Base-by-base conservation (phyloP, 1,140 invertebrate genomes). In the Phthorimaea operculella region DNA sequence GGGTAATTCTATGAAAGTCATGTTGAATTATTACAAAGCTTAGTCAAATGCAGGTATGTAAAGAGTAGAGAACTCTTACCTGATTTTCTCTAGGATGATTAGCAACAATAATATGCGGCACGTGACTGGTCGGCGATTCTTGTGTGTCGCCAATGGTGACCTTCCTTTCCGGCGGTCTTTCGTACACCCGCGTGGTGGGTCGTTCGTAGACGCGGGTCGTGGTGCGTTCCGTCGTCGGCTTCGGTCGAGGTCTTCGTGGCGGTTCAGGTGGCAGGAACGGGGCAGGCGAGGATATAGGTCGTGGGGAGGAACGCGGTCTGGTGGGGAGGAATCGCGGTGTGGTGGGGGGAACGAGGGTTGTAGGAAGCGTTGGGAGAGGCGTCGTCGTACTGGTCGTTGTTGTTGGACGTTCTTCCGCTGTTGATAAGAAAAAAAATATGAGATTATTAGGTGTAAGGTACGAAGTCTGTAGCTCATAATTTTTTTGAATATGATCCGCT, bases 51-150 rank as follows among this genome's bases (percentile, higher is more conserved):
- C n/a, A 4, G 21, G 2, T 28, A 28, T 28, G 6, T 28, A 28
- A 2, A 47, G 8, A 47, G 14, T 45, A 45, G 44, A 9, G 3
- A 39, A 39, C 12, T 9, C 12, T 3, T 51, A 79, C 76, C 69
- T 83, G 79, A 53, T 85, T 86, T 61, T 90, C 90, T 74, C 90
- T 88, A 16, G 90, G 89, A 82, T 90, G 89, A 21, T 87, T 89
- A 5, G 90, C 90, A 10, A 90, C 86, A 17, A 91, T 90, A 36
- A 91, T 90, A 54, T 89, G 86, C 7, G 86, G 86, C 15, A 86
- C 69, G 51, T 85, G 76, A 50, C 75, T 73, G n/a, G 79, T 76
- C 0, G 76, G 61, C 7, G 76, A 76, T 28, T 81, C 71, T 47
- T 79, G 72, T 0, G 65, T 62, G 54, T 84, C 79, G n/a, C 66